Evolutionary conservation across 2,113 vertebrate species (phyloP).

Genomic region (Lamprologus sp.): DNA sequence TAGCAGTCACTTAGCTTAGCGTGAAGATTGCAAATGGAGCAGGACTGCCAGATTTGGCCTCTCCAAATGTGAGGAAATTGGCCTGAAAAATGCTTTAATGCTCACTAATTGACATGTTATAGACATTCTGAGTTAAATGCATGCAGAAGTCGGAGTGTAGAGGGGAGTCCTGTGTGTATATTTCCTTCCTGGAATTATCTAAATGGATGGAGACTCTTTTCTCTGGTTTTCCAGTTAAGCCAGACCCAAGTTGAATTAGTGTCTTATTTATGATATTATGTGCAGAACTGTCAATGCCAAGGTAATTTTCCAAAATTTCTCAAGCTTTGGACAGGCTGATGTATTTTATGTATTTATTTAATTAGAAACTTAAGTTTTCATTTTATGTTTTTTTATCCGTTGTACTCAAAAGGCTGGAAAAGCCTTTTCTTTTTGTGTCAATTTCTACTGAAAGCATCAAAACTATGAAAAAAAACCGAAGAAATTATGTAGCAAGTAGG

Average conservation of each 20-base stretch:
- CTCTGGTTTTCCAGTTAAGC: background rate
- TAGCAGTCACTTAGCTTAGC: background rate
- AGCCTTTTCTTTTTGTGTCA: background rate
- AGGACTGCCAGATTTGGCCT: background rate
- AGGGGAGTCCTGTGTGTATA: background rate
- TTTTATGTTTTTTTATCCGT: background rate
- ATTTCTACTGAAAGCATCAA: background rate
- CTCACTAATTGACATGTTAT: background rate
- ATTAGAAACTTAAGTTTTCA: background rate
- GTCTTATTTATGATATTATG: background rate
- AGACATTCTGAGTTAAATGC: background rate
- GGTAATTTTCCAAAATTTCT: background rate
- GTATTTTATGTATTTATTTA: background rate
- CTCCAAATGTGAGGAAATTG: background rate
- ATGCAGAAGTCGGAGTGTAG: background rate
- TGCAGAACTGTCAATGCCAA: background rate
- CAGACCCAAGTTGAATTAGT: background rate
- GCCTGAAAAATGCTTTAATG: background rate
- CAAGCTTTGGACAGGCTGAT: background rate
- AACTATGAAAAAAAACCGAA: accelerated
- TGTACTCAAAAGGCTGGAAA: background rate
- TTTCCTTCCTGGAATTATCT: background rate
- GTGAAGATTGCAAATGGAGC: background rate
- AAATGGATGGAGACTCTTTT: background rate
- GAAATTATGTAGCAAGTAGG: background rate